Evolutionary conservation across 1,140 invertebrate species (phyloP).

Genomic region (Aradophagus sp.): DNA sequence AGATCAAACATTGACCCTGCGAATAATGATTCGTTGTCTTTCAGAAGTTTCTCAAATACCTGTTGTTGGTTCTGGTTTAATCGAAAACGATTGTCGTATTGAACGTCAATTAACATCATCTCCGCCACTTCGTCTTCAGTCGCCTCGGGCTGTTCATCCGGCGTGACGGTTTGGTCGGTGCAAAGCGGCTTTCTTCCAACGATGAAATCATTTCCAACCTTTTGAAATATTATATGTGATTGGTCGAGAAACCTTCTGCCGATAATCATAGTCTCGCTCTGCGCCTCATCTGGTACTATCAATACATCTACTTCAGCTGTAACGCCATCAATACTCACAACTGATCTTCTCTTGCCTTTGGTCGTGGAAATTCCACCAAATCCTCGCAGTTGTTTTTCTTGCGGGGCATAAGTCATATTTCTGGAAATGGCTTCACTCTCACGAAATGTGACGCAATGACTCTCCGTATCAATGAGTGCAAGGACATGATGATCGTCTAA

Average conservation of each 20-base stretch:
- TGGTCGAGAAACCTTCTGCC: constrained; percentile 10
- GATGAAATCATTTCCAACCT: background rate
- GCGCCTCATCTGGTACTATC: constrained; percentile 6
- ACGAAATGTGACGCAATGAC: constrained; percentile 10
- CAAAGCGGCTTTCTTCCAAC: too few relatives aligned
- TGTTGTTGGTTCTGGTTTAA: too few relatives aligned
- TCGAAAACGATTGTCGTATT: too few relatives aligned
- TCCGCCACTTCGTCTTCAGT: background rate
- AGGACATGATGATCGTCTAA: constrained; percentile 1
- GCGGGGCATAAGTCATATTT: background rate
- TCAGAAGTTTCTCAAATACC: background rate
- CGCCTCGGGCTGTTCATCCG: background rate
- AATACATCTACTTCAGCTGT: constrained; percentile 2
- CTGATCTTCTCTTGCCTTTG: background rate
- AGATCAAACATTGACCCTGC: constrained; percentile 13
- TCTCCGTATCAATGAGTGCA: constrained; percentile 13
- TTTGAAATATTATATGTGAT: constrained; percentile 2
- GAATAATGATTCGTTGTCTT: background rate
- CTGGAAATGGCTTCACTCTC: background rate
- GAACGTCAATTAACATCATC: too few relatives aligned
- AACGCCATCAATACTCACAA: background rate
- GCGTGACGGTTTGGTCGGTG: too few relatives aligned
- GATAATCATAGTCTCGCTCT: constrained; percentile 15
- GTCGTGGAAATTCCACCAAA: background rate
- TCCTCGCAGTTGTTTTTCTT: background rate